Conservation (phyloP, 2,888 invertebrate species). For the Andrena haemorrhoa region DNA sequence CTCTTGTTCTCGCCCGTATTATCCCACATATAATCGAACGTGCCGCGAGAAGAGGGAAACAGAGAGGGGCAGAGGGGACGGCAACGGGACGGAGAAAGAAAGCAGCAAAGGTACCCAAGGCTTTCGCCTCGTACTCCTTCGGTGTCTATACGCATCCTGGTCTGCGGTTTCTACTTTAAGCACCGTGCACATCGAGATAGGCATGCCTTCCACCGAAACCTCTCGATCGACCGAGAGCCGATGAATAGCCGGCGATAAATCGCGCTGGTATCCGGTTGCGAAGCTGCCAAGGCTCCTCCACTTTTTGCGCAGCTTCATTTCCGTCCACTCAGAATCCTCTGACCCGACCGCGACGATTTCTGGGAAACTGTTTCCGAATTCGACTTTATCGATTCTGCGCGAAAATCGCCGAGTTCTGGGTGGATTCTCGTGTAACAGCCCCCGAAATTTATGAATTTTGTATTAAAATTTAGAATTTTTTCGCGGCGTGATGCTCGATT, state of each 20-base stretch:
- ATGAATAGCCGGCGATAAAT: conserved; percentile 33
- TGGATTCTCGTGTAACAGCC: too few species aligned
- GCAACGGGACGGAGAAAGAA: conserved; percentile 34
- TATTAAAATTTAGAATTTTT: too few species aligned
- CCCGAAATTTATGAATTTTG: too few species aligned
- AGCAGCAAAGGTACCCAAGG: conserved; percentile 64
- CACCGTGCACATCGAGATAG: conserved; percentile 64
- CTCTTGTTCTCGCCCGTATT: conserved; percentile 79
- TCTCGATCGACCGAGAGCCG: conserved; percentile 22
- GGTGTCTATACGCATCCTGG: conserved; percentile 67
- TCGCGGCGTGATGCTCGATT: too few species aligned
- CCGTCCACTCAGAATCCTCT: neutral
- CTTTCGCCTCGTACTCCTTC: conserved; percentile 73
- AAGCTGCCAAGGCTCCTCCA: conserved; percentile 3
- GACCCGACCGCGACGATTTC: too few species aligned
- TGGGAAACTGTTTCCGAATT: too few species aligned
- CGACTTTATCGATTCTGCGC: too few species aligned
- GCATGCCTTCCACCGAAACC: conserved; percentile 31
- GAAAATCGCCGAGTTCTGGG: too few species aligned
- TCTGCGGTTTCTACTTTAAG: conserved; percentile 73
- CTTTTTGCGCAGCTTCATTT: neutral
- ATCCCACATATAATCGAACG: conserved; percentile 80
- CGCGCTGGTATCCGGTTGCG: conserved; percentile 5
- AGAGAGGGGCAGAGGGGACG: conserved; percentile 33
- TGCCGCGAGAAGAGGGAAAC: conserved; percentile 48